Conservation (phyloP, 2,797 vertebrate species). For the Syncerus caffer region DNA sequence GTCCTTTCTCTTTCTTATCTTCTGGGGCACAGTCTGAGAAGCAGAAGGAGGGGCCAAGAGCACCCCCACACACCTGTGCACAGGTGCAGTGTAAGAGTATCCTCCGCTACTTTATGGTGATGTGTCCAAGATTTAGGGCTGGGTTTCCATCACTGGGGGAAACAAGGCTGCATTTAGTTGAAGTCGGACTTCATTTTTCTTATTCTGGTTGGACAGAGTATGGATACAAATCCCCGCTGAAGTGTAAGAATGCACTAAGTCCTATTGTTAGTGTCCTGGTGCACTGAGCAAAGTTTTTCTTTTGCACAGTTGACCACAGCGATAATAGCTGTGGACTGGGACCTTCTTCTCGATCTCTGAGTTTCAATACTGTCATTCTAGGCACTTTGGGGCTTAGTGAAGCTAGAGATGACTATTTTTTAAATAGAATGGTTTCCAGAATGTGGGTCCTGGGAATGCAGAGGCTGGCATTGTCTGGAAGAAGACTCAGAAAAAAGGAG, state of each 20-base stretch:
- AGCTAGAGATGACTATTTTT: not conserved
- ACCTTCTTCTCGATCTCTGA: not conserved
- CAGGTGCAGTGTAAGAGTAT: not conserved
- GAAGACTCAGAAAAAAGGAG: not conserved
- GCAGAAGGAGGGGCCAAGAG: not conserved
- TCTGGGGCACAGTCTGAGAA: not conserved
- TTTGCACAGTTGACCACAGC: not conserved
- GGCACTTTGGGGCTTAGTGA: not conserved
- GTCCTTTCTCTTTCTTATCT: not conserved
- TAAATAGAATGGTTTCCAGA: not conserved
- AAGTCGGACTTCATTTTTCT: constrained; percentile 19
- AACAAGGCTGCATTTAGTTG: not conserved
- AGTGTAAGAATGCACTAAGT: not conserved
- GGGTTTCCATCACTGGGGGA: not conserved
- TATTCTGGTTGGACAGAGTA: not conserved
- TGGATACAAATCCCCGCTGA: not conserved
- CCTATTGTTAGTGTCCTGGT: not conserved
- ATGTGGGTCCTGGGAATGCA: not conserved
- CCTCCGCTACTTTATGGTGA: not conserved
- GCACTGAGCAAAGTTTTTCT: not conserved
- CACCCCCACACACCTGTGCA: not conserved
- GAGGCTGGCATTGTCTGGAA: not conserved
- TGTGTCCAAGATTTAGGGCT: not conserved
- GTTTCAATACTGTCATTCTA: not conserved
- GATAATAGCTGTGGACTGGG: not conserved